phyloP scores from a whole-genome alignment of 2,888 invertebrate species.

The Catonia carolina region DNA sequence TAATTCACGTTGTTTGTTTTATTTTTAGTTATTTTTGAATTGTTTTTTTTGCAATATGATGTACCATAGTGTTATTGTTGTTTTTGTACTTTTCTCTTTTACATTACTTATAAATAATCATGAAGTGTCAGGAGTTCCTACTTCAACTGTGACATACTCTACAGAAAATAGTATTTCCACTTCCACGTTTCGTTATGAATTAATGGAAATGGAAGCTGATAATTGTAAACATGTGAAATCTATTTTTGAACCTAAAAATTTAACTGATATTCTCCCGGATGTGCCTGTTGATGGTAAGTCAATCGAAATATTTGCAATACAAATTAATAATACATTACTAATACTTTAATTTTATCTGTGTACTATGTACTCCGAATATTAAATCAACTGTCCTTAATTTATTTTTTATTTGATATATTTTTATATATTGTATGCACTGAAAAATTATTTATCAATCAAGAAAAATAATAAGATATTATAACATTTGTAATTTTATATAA shows the following conservation, averaged over 20 bases:
- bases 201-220: neutral
- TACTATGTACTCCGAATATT: too few species aligned
- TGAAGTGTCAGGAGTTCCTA: neutral
- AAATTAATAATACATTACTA: too few species aligned
- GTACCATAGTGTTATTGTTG: neutral
- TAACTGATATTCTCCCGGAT: neutral
- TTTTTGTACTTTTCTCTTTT: too few species aligned
- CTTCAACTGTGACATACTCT: neutral
- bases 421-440: too few species aligned
- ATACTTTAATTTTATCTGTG: too few species aligned
- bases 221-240: neutral
- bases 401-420: too few species aligned
- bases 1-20: neutral
- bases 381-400: too few species aligned
- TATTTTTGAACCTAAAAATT: conserved; percentile 3
- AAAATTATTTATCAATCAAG: too few species aligned
- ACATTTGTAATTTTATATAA: too few species aligned
- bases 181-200: neutral
- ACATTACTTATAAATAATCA: neutral
- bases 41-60: neutral
- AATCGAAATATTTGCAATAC: too few species aligned
- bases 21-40: neutral
- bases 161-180: neutral
- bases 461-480: too few species aligned
- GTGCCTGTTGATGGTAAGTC: neutral